Conservation (phyloP, 2,113 vertebrate genomes). For the Eretmochelys imbricata region DNA sequence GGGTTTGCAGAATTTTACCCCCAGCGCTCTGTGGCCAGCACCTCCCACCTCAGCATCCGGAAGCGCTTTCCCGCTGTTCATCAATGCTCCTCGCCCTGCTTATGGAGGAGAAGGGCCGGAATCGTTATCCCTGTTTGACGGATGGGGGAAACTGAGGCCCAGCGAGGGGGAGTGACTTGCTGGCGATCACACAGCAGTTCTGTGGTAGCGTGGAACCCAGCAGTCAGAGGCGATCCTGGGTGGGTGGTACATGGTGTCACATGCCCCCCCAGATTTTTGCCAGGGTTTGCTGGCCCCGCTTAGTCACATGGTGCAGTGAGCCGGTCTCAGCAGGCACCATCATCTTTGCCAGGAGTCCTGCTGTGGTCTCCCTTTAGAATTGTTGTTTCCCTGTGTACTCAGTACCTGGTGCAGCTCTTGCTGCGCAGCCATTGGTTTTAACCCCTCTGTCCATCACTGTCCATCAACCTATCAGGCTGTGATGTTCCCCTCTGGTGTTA, state of each 20-base stretch:
- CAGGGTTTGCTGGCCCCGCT: too few species aligned
- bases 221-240: too few species aligned
- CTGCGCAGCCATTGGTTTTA: background rate
- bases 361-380: background rate
- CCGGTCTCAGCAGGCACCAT: too few species aligned
- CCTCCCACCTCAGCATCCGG: background rate
- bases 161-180: background rate
- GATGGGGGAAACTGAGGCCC: background rate
- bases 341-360: background rate
- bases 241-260: too few species aligned
- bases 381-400: background rate
- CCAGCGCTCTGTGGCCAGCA: too few species aligned
- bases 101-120: background rate
- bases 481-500: too few species aligned
- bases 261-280: too few species aligned
- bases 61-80: background rate
- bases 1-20: too few species aligned
- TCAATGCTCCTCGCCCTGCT: background rate
- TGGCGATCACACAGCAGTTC: background rate
- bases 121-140: background rate
- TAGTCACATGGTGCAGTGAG: too few species aligned
- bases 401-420: background rate
- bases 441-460: background rate
- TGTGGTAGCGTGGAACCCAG: too few species aligned
- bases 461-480: too few species aligned